Percentiles rank a stretch among this genome's conserved stretches.
Evolutionary conservation across 2,888 invertebrate species (phyloP).

Genomic region (Thymelicus sylvestris): DNA sequence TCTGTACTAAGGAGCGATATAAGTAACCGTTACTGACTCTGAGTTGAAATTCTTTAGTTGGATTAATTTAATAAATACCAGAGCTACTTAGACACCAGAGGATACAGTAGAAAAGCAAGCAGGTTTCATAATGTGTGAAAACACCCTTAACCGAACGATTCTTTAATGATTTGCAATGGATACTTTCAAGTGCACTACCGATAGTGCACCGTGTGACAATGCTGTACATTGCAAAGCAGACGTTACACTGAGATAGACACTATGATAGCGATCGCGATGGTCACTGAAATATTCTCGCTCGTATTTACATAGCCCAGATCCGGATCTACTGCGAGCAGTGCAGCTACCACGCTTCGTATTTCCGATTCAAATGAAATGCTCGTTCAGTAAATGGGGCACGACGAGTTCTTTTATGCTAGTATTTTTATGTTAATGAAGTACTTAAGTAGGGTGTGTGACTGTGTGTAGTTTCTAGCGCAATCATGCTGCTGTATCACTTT

Average conservation of each 20-base stretch:
- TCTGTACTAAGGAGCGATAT: too few species aligned
- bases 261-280: conserved; percentile 7
- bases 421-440: conserved; percentile 22
- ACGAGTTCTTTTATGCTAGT: conserved; percentile 23
- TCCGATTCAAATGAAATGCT: conserved; percentile 32
- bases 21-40: too few species aligned
- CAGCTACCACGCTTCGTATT: conserved; percentile 5
- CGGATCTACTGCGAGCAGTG: conserved; percentile 1
- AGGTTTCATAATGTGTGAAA: too few species aligned
- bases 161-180: too few species aligned
- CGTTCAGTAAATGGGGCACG: conserved; percentile 31
- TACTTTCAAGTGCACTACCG: too few species aligned
- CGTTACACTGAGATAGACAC: background rate
- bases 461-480: background rate
- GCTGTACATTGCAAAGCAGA: background rate
- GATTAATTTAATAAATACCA: too few species aligned
- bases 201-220: background rate
- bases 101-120: too few species aligned
- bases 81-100: too few species aligned
- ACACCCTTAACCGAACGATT: too few species aligned
- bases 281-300: conserved; percentile 8
- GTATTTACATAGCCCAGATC: conserved; percentile 21
- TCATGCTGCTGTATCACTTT: background rate
- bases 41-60: too few species aligned
- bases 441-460: background rate